Percentiles rank a stretch among this genome's conserved stretches.
Conservation (phyloP, 2,797 vertebrate species). For the Scolopax rusticola region DNA sequence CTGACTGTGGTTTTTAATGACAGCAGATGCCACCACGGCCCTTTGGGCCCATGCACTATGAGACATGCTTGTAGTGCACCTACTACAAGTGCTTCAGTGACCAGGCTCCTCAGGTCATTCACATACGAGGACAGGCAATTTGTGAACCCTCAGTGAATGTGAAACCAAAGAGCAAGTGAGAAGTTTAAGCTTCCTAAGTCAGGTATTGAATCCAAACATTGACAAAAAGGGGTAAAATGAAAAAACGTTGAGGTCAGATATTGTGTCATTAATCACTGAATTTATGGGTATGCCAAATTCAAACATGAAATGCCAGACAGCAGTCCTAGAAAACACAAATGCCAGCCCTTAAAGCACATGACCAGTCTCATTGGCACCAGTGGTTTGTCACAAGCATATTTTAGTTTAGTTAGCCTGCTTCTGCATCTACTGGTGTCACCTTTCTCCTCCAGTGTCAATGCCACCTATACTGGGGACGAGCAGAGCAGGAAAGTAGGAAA, state of each 20-base stretch:
- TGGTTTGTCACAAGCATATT: background rate
- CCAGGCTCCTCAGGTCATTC: background rate
- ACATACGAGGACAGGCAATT: background rate
- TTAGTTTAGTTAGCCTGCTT: background rate
- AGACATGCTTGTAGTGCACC: background rate
- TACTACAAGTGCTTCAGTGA: background rate
- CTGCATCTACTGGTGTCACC: background rate
- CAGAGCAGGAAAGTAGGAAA: background rate
- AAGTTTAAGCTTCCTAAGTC: background rate
- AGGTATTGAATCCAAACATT: background rate
- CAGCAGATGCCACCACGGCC: accelerated
- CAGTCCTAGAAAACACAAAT: background rate
- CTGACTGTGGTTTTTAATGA: background rate
- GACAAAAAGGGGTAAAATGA: background rate
- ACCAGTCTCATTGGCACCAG: background rate
- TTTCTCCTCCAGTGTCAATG: background rate
- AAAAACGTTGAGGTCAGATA: background rate
- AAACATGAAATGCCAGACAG: background rate
- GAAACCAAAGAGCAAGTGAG: background rate
- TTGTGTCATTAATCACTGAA: background rate
- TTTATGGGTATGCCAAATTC: background rate
- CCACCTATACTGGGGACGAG: background rate
- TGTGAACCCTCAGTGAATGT: background rate
- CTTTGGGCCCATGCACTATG: background rate
- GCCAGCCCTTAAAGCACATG: background rate